Evolutionary conservation across 2,888 invertebrate genomes (phyloP).

Genomic region (Andrena haemorrhoa): DNA sequence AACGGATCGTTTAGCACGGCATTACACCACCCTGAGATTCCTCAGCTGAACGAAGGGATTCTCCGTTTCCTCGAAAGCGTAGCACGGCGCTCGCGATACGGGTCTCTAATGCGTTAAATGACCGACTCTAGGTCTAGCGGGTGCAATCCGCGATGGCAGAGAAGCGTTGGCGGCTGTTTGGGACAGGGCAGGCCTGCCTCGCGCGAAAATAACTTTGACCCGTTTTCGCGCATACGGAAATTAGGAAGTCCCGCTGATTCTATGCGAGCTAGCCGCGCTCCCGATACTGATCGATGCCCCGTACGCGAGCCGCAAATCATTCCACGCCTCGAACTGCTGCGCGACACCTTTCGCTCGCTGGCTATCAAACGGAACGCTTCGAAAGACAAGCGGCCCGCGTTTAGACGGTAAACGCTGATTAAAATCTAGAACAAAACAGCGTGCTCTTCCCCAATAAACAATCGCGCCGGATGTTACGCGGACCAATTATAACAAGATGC

Average conservation of each 20-base stretch:
- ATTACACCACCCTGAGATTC: conserved; percentile 13
- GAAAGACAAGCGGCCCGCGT: neutral
- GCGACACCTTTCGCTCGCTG: neutral
- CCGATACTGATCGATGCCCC: conserved; percentile 33
- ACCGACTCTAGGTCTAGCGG: conserved; percentile 56
- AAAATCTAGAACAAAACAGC: conserved; percentile 2
- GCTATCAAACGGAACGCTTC: neutral
- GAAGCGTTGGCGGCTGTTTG: conserved; percentile 59
- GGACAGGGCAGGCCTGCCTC: conserved; percentile 60
- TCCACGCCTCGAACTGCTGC: too few relatives aligned
- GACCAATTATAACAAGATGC: too few relatives aligned
- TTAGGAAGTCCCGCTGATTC: conserved; percentile 59
- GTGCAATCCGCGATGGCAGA: conserved; percentile 45
- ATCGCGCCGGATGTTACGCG: neutral
- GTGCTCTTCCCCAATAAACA: neutral
- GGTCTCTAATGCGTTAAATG: conserved; percentile 32
- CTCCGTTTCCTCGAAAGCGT: conserved; percentile 38
- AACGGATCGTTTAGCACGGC: conserved; percentile 15
- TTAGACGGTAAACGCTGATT: neutral
- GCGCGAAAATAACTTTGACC: conserved; percentile 77
- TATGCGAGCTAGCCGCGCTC: conserved; percentile 24
- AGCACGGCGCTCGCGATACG: neutral
- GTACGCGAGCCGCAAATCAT: neutral
- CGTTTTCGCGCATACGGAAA: conserved; percentile 70
- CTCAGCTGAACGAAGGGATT: conserved; percentile 15